A percentile compares a stretch with the other conserved stretches of the same genome.
These are phyloP conservation scores for Electrona antarctica DNA, from an alignment of 2,113 vertebrate genomes.

Conservation along the genomic window DNA sequence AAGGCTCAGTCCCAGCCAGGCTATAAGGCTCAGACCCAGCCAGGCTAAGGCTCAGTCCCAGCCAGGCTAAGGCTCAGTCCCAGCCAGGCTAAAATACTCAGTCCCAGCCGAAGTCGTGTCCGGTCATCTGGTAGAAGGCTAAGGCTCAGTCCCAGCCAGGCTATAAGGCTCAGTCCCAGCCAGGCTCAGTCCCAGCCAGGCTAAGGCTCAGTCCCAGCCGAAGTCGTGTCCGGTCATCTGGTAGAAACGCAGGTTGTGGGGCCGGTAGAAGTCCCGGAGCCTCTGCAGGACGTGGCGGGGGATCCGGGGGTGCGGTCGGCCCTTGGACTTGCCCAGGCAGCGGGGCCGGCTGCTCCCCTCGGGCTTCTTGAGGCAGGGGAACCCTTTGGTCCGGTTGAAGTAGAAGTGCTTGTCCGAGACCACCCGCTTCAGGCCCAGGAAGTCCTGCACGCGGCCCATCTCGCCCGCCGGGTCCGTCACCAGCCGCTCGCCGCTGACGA, in stretches of 20 bases:
- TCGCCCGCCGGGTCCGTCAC: slow-evolving; percentile 90
- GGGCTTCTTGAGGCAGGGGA: slow-evolving; percentile 93
- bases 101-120: too few relatives aligned
- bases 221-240: slow-evolving; percentile 95
- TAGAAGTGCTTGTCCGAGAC: slow-evolving; percentile 94
- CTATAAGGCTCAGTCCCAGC: too few relatives aligned
- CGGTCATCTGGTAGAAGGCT: too few relatives aligned
- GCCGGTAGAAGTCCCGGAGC: slow-evolving; percentile 90
- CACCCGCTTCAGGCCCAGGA: slow-evolving; percentile 88
- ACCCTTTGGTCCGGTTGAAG: slow-evolving; percentile 95
- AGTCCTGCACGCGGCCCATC: slow-evolving; percentile 92
- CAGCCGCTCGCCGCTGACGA: slow-evolving; percentile 90
- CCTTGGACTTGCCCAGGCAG: slow-evolving; percentile 94
- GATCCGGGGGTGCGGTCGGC: slow-evolving; percentile 89
- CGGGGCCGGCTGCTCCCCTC: slow-evolving; percentile 86
- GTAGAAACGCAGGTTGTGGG: slow-evolving; percentile 93
- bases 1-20: too few relatives aligned
- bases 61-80: too few relatives aligned
- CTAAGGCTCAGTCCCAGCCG: slow-evolving; percentile 86
- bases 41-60: too few relatives aligned
- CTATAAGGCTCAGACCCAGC: too few relatives aligned
- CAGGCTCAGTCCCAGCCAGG: too few relatives aligned
- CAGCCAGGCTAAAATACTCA: too few relatives aligned
- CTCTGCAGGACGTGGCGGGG: slow-evolving; percentile 81
- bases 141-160: too few relatives aligned